Evolutionary conservation across 2,113 vertebrate species (phyloP).

Genomic region (Anseranas semipalmata): DNA sequence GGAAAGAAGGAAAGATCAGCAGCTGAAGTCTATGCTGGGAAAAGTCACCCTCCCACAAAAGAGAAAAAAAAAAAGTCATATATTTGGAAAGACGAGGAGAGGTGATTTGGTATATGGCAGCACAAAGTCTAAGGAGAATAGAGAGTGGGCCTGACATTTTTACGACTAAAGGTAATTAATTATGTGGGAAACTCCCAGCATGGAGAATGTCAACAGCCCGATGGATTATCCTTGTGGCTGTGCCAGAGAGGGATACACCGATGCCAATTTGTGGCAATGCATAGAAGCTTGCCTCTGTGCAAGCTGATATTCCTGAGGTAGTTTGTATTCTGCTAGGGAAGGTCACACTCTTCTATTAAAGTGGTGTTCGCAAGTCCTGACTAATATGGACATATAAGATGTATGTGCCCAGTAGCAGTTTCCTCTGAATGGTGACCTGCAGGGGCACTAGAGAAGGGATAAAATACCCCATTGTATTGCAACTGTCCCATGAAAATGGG

Average conservation of each 20-base stretch:
- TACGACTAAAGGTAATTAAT: neutral
- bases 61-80: neutral
- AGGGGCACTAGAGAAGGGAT: neutral
- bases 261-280: neutral
- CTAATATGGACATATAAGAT: neutral
- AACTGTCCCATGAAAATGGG: neutral
- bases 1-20: neutral
- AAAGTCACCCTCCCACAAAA: neutral
- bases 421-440: neutral
- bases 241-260: neutral
- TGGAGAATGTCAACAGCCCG: neutral
- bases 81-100: neutral
- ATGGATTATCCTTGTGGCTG: neutral
- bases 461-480: neutral
- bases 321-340: neutral
- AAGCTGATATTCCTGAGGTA: neutral
- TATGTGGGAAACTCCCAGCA: neutral
- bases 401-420: neutral
- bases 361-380: neutral
- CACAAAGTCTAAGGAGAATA: neutral
- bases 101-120: neutral
- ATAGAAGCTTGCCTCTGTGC: neutral
- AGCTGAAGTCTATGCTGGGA: neutral
- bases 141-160: neutral
- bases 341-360: rapidly evolving